phyloP scores from a whole-genome alignment of 2,888 invertebrate genomes.

The Smittia aterrima region DNA sequence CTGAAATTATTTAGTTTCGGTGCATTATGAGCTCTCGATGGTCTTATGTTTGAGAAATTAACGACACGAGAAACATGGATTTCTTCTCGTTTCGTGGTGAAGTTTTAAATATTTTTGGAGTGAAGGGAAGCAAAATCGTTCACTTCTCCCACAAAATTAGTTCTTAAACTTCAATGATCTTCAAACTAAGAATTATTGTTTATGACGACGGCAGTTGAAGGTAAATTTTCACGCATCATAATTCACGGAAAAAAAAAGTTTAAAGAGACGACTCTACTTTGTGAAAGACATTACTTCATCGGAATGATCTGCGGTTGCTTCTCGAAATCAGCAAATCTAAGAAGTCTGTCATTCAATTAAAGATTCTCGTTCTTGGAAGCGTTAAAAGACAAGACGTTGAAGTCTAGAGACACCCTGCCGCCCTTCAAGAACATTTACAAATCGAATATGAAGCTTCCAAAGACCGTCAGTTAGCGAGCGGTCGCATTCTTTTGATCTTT shows the following conservation, averaged over 20 bases:
- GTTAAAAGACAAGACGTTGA: not conserved
- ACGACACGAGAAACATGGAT: conserved; percentile 23
- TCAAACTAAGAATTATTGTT: too few relatives aligned
- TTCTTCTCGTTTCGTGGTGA: conserved; percentile 19
- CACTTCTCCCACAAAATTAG: too few relatives aligned
- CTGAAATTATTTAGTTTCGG: conserved; percentile 30
- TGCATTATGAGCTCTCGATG: conserved; percentile 33
- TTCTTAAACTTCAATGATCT: too few relatives aligned
- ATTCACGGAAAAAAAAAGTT: not conserved
- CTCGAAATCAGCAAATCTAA: too few relatives aligned
- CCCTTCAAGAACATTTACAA: not conserved
- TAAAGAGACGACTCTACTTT: not conserved
- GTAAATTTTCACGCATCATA: not conserved
- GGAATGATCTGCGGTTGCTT: not conserved
- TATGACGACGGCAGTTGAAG: not conserved
- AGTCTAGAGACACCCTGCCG: not conserved
- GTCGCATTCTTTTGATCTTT: conserved; percentile 29
- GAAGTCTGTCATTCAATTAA: too few relatives aligned
- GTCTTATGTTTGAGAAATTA: conserved; percentile 32
- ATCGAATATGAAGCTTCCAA: not conserved
- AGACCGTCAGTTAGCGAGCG: not conserved
- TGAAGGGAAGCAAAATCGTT: too few relatives aligned
- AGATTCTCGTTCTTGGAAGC: not conserved
- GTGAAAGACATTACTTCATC: not conserved
- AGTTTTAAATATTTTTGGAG: too few relatives aligned